phyloP scores from a whole-genome alignment of 53 echinoderm and acorn worm genomes.

The Hippasteria phrygiana region DNA sequence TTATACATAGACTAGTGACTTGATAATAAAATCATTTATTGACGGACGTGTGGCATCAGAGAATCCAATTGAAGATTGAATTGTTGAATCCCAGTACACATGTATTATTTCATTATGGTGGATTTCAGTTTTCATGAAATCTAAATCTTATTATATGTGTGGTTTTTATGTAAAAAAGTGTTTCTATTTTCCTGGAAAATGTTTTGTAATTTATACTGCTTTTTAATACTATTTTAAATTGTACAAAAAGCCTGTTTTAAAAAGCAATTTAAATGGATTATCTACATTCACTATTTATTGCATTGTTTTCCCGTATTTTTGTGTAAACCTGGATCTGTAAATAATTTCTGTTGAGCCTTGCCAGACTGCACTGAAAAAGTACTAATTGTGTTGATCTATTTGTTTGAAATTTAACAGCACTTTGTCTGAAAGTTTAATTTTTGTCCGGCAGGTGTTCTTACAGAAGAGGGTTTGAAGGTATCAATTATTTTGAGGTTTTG shows the following conservation, averaged over 20 bases:
- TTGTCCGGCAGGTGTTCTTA: too few species aligned
- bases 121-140: background rate
- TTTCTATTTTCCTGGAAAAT: slow-evolving; percentile 5
- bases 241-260: slow-evolving; percentile 25
- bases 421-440: background rate
- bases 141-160: background rate
- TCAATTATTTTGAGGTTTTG: too few species aligned
- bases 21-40: too few species aligned
- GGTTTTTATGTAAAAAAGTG: background rate
- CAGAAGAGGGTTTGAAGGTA: too few species aligned
- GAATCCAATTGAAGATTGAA: too few species aligned
- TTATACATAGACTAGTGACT: too few species aligned
- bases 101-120: background rate
- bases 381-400: background rate
- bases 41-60: too few species aligned
- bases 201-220: background rate
- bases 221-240: slow-evolving; percentile 2
- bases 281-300: slow-evolving; percentile 43
- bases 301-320: slow-evolving; percentile 20
- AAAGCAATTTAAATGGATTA: background rate
- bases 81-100: too few species aligned
- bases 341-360: slow-evolving; percentile 11
- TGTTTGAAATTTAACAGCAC: background rate
- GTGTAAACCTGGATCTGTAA: background rate
- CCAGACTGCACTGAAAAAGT: slow-evolving; percentile 33